phyloP scores from a whole-genome alignment of 2,888 invertebrate species.

The Chydorus sphaericus region DNA sequence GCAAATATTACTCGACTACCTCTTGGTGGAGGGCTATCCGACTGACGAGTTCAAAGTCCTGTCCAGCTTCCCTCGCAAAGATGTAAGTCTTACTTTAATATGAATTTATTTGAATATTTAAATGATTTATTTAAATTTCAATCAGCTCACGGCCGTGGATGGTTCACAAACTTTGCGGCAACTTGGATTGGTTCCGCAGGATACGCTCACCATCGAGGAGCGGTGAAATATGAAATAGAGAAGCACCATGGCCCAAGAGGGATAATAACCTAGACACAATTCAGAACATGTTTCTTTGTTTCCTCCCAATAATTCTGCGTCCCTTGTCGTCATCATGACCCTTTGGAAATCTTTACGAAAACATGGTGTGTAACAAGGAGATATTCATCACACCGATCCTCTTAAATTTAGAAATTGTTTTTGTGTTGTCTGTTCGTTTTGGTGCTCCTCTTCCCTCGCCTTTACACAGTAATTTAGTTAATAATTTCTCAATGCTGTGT shows the following conservation, averaged over 20 bases:
- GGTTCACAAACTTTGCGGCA: conserved; percentile 57
- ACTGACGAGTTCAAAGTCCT: conserved; percentile 78
- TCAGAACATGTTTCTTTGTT: too few species aligned
- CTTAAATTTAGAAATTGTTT: too few species aligned
- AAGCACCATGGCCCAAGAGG: neutral
- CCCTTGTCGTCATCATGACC: too few species aligned
- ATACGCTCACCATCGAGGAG: conserved; percentile 86
- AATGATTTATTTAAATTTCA: conserved; percentile 24
- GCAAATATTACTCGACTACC: conserved; percentile 62
- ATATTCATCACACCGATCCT: too few species aligned
- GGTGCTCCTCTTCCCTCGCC: too few species aligned
- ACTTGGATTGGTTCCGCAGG: conserved; percentile 79
- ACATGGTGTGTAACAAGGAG: too few species aligned
- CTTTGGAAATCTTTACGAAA: too few species aligned
- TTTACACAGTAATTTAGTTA: too few species aligned
- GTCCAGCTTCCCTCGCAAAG: conserved; percentile 85
- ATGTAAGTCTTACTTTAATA: conserved; percentile 50
- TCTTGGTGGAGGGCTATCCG: conserved; percentile 76
- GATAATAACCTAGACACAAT: too few species aligned
- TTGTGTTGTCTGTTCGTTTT: too few species aligned
- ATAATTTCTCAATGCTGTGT: too few species aligned
- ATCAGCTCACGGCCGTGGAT: conserved; percentile 64
- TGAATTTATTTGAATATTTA: conserved; percentile 7
- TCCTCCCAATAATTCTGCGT: too few species aligned
- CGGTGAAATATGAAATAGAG: conserved; percentile 43